These are phyloP conservation scores for Gadus chalcogrammus DNA, from an alignment of 2,113 vertebrate genomes.

Conservation along the genomic window DNA sequence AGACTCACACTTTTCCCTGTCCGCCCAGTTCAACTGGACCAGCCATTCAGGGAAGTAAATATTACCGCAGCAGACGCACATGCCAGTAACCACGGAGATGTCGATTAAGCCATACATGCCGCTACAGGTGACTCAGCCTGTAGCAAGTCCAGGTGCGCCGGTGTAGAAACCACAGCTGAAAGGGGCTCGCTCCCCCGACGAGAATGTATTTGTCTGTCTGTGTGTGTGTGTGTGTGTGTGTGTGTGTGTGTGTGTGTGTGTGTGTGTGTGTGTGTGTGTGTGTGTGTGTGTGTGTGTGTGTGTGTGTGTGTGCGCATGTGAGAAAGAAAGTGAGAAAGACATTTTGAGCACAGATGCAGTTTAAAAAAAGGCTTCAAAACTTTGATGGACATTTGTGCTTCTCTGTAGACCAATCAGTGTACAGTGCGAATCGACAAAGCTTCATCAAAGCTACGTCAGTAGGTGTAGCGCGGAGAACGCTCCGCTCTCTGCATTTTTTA, in stretches of 20 bases:
- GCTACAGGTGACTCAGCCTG: slow-evolving; percentile 58
- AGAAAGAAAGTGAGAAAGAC: neutral
- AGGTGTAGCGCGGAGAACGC: slow-evolving; percentile 25
- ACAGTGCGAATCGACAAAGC: neutral
- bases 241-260: slow-evolving; percentile 20
- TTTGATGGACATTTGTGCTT: slow-evolving; percentile 27
- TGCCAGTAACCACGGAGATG: slow-evolving; percentile 38
- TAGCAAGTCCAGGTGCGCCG: slow-evolving; percentile 63
- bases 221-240: slow-evolving; percentile 39
- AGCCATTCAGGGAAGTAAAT: slow-evolving; percentile 13
- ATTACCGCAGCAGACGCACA: slow-evolving; percentile 15
- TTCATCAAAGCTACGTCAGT: neutral
- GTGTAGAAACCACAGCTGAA: slow-evolving; percentile 57
- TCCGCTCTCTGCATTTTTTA: slow-evolving; percentile 16
- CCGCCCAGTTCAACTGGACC: slow-evolving; percentile 8
- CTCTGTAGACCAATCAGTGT: slow-evolving; percentile 1
- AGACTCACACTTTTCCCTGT: slow-evolving; percentile 1
- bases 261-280: slow-evolving; percentile 31
- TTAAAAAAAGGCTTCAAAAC: slow-evolving; percentile 33
- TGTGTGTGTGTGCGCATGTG: neutral
- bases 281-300: slow-evolving; percentile 36
- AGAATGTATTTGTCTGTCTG: slow-evolving; percentile 6
- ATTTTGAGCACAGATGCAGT: slow-evolving; percentile 49
- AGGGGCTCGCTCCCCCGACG: slow-evolving; percentile 6
- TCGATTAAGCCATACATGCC: slow-evolving; percentile 67